Evolutionary conservation across 2,888 invertebrate species (phyloP), one percentile per base, ranked within the genome.

Genomic region (Fragum sueziense): DNA sequence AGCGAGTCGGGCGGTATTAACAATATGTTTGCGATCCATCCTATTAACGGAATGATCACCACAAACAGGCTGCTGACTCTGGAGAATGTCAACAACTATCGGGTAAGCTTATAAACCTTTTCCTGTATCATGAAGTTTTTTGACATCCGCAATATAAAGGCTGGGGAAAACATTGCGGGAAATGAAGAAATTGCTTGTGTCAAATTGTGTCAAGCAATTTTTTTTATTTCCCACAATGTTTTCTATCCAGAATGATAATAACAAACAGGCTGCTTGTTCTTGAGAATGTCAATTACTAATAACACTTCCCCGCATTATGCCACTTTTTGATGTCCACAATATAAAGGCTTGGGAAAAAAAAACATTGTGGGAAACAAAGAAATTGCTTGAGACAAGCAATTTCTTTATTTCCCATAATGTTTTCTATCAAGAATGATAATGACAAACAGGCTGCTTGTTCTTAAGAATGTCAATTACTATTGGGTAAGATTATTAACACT

Each of bases 11-110:
- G 70, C 33, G 61, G 22, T 22, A 96, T 97, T 0, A 94, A 95
- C 0, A 96, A 97, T 88, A 97, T 97, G 93, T 98, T 98, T 94
- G 96, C 96, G 87, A 96, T 98, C 6, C 97, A 98, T 92, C 95
- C 97, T 0, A 97, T 97, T 82, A 96, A 96, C 0, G 70, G 70
- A 4, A 95, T 96, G 0, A 94, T 98, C 25, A 95, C 96, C 72
- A 96, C 97, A 0, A 95, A 97, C 34, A 97, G 97, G 90, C 97
- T 97, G 91, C 92, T 98, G 70, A 95, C 87, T 0, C 59, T 80
- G 51, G 88, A 87, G 67, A 75, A 68, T 37, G 70, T 75, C 22
- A 84, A 75, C 54, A 33, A 54, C 22, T 86, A 84, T 76, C 74
- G 76, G 70, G 86, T 86, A 80, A 68, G 77, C 14, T 20, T n/a